Base-by-base conservation (phyloP, 2,797 vertebrate genomes). In the Acrocephalus scirpaceus region DNA sequence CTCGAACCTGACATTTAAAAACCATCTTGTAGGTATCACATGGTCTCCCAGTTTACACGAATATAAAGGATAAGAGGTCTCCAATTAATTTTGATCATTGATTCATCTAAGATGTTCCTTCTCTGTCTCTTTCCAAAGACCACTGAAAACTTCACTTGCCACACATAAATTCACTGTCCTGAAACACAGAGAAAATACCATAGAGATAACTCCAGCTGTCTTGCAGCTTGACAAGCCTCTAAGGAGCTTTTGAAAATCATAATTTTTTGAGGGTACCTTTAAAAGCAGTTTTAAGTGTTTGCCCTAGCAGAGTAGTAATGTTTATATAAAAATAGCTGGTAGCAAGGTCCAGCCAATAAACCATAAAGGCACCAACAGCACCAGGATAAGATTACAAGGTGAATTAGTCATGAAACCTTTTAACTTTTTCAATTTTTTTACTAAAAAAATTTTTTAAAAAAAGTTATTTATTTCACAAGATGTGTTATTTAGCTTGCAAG, bases 201-300 rank as follows among this genome's bases (percentile, higher is more conserved):
- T 56, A 78, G 70, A 92, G 72, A 89, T 92, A 96, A 97, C 95
- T 97, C 36, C 40, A 90, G 26, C 60, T 91, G 61, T 69, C 60
- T 47, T 60, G 70, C 54, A 93, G 61, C 48, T 95, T 96, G 75
- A 93, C 86, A 95, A 88, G 44, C 34, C 70, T 79, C 75, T 83
- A 82, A 96, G 88, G 97, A 96, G 75, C 42, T 90, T 97, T 90
- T 92, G 92, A 92, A 93, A 97, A 96, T 80, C 45, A 83, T 81
- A 87, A 58, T 93, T 88, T 57, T 88, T 96, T 92, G 16, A 93
- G 92, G 92, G 87, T 12, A 58, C 54, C 65, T 94, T 96, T 91
- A 82, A 95, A 96, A 92, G 70, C 77, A 91, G 51, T 97, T 97
- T 96, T 96, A 97, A 86, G 76, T 93, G 53, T 96, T 97, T 97